Base-by-base conservation (phyloP, 30 jellyfish, hydroid and myxozoan genomes). In the Mastigias papua region DNA sequence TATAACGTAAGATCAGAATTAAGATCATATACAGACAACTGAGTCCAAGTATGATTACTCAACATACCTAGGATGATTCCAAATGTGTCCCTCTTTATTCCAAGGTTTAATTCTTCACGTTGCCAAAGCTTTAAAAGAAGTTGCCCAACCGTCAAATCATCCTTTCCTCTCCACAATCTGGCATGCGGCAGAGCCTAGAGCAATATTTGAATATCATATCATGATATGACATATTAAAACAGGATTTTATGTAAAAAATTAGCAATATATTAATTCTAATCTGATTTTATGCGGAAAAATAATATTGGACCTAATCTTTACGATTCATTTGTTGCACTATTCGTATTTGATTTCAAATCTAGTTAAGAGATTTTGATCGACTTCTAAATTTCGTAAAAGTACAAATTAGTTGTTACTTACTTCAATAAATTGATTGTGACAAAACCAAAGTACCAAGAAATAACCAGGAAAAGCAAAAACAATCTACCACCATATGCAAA, bases 141-240 rank as follows among this genome's bases (percentile, higher is more conserved):
- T 35, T 93, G 93, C 1, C 97, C 97, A 57, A 87, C 76, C 0
- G 97, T 87, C 22, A 34, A 23, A 60, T 87, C 97, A 29, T 87
- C 76, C 60, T 80, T 71, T 20, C 97, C 98, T 34, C 98, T 87
- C 98, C 98, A 93, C 50, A 87, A 42, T 62, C 57, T 81, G 27
- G 82, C 85, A 76, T 93, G 98, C 13, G 97, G 95, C 63, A 93
- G 48, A 23, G 96, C 80, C 98, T 90, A 81, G 17, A 51, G 17
- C 8, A 3, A 26, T 62, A 42, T 17, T 26, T 1, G 51, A 49
- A 77, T 2, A 58, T 1, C 1, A 23, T n/a, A n/a, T n/a, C n/a
- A n/a, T n/a, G n/a, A n/a, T n/a, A n/a, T n/a, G n/a, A n/a, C n/a
- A n/a, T n/a, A n/a, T n/a, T n/a, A n/a, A n/a, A n/a, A n/a, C n/a